A percentile compares a stretch with the other conserved stretches of the same genome.
phyloP scores from a whole-genome alignment of 2,888 invertebrate genomes.

The Lithophane leautieri region DNA sequence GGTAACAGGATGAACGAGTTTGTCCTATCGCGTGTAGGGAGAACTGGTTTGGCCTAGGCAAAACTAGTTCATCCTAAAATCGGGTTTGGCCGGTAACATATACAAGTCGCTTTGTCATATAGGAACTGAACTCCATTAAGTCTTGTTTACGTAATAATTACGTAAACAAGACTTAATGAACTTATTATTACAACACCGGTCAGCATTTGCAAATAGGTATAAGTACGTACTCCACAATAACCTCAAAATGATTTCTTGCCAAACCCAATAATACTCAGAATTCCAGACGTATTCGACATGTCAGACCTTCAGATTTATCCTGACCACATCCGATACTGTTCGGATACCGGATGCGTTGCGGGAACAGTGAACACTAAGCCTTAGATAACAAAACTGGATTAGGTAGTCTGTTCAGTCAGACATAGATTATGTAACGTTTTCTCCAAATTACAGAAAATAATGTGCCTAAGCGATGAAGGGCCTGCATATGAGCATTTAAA shows the following conservation, averaged over 20 bases:
- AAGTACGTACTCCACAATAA: background rate
- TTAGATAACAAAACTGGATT: constrained; percentile 2
- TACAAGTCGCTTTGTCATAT: background rate
- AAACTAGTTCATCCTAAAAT: too few relatives aligned
- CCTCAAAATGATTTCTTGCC: background rate
- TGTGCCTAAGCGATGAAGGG: background rate
- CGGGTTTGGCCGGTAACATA: too few relatives aligned
- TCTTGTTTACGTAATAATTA: background rate
- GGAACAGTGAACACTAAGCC: constrained; percentile 17
- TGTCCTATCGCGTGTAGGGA: too few relatives aligned
- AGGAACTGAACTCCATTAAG: background rate
- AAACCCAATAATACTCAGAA: background rate
- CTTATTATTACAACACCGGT: background rate
- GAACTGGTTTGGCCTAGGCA: too few relatives aligned
- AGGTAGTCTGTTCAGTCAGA: background rate
- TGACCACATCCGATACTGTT: constrained; percentile 29
- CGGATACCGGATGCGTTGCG: constrained; percentile 32
- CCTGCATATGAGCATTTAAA: background rate
- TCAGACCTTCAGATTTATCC: constrained; percentile 15
- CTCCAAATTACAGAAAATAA: background rate
- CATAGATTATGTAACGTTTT: background rate
- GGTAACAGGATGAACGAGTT: too few relatives aligned
- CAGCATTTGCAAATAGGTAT: background rate
- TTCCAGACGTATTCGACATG: background rate
- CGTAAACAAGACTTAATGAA: background rate